Base-by-base conservation (phyloP, 2,888 invertebrate species). In the Pandemis heparana region DNA sequence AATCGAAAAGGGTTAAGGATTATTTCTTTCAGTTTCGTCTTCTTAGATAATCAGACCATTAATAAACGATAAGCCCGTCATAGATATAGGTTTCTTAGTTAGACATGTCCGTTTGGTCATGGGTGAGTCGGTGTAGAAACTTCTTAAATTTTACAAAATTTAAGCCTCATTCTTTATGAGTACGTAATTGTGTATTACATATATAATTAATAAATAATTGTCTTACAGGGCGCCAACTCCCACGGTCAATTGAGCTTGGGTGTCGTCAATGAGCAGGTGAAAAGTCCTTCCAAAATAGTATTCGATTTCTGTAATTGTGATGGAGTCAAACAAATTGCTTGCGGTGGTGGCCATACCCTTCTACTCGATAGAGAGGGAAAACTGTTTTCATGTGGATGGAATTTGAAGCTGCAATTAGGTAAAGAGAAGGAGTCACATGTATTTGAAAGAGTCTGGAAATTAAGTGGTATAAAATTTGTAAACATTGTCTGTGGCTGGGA, bases 401-500 rank as follows among this genome's bases (percentile, higher is more conserved):
- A 97, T 86, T 95, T 95, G 78, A 96, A 96, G 81, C 96, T 96
- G 0, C 97, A 98, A 87, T 85, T 97, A 76, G 97, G 96, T 8
- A 83, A 91, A 51, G 89, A 95, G 48, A 89, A 89, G 32, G 87
- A 89, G 78, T 92, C 95, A 67, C 89, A 95, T 66, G 91, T 87
- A 41, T 96, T 96, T 80, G 91, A 95, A 85, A 95, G 96, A 83
- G 95, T 96, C 71, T 96, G 96, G 91, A 88, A 91, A 67, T 83
- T 96, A 71, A 95, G 95, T 82, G 95, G 89, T 83, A 92, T 87
- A 84, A 94, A 80, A 74, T 95, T 97, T 76, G 94, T 93, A 69
- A 95, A 96, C 78, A 92, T 97, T 74, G 95, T 96, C 48, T 97
- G 97, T 80, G 97, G 97, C n/a, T 97, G 97, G 97, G 97, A 97